phyloP scores from a whole-genome alignment of 2,113 vertebrate genomes.

The Chaenogobius annularis region DNA sequence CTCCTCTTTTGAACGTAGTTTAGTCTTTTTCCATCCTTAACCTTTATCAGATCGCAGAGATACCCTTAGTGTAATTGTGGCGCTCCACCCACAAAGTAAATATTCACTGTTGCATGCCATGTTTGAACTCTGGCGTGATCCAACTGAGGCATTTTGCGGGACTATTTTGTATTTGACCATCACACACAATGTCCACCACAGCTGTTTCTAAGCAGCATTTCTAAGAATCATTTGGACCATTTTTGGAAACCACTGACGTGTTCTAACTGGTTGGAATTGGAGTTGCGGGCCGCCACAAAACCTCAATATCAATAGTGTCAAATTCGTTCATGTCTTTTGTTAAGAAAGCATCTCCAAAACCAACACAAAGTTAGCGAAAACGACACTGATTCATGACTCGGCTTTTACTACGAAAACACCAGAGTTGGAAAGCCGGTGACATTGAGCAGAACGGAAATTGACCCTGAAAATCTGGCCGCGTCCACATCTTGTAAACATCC shows the following conservation, averaged over 20 bases:
- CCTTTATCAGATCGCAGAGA: neutral
- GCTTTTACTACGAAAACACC: neutral
- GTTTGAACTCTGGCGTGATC: neutral
- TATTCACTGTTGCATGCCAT: too few relatives aligned
- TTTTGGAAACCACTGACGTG: neutral
- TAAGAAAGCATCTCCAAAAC: neutral
- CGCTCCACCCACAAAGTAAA: neutral
- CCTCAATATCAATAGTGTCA: neutral
- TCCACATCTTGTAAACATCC: neutral
- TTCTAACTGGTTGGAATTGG: neutral
- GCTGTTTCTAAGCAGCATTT: neutral
- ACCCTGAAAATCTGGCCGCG: neutral
- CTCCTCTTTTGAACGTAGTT: neutral
- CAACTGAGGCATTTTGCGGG: neutral
- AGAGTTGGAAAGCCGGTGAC: neutral
- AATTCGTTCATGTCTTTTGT: neutral
- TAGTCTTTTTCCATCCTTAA: neutral
- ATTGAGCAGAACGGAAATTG: neutral
- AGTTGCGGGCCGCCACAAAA: neutral
- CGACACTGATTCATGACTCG: neutral
- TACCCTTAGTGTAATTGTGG: neutral
- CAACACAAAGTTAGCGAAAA: neutral
- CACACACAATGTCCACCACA: neutral
- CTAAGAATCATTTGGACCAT: neutral
- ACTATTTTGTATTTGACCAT: neutral